phyloP scores from a whole-genome alignment of 2,797 vertebrate genomes.

The Ctenosaura bakeri region DNA sequence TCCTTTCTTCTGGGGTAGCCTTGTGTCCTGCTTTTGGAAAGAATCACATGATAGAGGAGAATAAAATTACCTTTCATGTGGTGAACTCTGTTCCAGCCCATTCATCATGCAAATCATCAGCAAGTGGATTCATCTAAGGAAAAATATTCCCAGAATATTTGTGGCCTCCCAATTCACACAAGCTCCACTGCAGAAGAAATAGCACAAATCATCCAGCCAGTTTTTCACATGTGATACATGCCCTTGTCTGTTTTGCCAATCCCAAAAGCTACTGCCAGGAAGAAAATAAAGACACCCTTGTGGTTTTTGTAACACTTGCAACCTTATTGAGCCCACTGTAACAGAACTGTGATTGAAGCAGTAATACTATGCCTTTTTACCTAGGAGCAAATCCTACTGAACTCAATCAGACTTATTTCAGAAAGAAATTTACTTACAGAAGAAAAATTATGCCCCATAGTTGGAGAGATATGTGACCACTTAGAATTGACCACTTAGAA shows the following conservation, averaged over 20 bases:
- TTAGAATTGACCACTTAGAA: not conserved
- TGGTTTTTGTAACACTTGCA: not conserved
- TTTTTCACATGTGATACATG: not conserved
- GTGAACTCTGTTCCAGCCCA: slow-evolving; percentile 49
- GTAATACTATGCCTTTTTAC: not conserved
- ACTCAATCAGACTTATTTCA: too few species aligned
- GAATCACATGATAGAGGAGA: slow-evolving; percentile 59
- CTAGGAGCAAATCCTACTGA: too few species aligned
- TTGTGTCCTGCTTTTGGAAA: slow-evolving; percentile 60
- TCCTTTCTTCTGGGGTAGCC: slow-evolving; percentile 34
- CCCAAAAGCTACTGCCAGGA: not conserved
- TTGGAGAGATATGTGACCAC: not conserved
- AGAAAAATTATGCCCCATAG: not conserved
- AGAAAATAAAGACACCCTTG: not conserved
- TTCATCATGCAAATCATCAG: slow-evolving; percentile 53
- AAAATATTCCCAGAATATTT: not conserved
- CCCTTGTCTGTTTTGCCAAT: not conserved
- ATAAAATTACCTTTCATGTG: slow-evolving; percentile 36
- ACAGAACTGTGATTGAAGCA: not conserved
- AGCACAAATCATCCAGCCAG: not conserved
- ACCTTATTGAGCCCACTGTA: not conserved
- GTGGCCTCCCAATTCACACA: not conserved
- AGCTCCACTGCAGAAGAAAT: not conserved
- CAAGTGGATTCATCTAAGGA: slow-evolving; percentile 29
- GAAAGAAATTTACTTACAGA: too few species aligned